These are phyloP conservation scores for Pseudolaguvia tuberculata DNA, from an alignment of 2,113 vertebrate genomes.

Conservation along the genomic window DNA sequence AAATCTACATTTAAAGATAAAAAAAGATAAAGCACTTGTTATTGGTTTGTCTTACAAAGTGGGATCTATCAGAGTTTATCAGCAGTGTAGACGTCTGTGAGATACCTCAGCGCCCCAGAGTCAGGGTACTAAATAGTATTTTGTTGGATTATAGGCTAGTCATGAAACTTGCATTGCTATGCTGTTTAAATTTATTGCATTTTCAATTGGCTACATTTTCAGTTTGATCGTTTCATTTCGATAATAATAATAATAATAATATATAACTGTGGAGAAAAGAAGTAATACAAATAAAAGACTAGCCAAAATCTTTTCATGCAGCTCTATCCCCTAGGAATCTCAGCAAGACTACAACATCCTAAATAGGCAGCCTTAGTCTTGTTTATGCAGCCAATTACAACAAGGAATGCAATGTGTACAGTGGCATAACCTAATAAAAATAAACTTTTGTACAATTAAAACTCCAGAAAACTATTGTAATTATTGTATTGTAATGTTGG, in stretches of 20 bases:
- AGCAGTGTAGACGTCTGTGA: slow-evolving; percentile 7
- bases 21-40: slow-evolving; percentile 27
- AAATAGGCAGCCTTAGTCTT: slow-evolving; percentile 31
- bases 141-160: not conserved
- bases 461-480: not conserved
- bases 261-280: slow-evolving; percentile 15
- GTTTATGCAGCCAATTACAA: slow-evolving; percentile 22
- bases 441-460: not conserved
- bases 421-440: not conserved
- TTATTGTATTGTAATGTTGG: too few relatives aligned
- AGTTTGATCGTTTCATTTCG: too few relatives aligned
- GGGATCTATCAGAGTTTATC: not conserved
- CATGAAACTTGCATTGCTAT: not conserved
- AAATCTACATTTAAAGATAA: slow-evolving; percentile 6
- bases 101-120: not conserved
- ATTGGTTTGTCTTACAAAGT: slow-evolving; percentile 17
- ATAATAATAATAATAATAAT: too few relatives aligned
- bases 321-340: slow-evolving; percentile 36
- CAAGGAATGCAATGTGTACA: slow-evolving; percentile 14
- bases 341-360: slow-evolving; percentile 26
- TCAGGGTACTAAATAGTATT: slow-evolving; percentile 9
- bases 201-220: not conserved
- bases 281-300: slow-evolving; percentile 30
- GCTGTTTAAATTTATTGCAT: not conserved
- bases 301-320: slow-evolving; percentile 47